These are phyloP conservation scores for Otolemur garnettii DNA, from an alignment of 2,113 vertebrate genomes.

Conservation along the genomic window DNA sequence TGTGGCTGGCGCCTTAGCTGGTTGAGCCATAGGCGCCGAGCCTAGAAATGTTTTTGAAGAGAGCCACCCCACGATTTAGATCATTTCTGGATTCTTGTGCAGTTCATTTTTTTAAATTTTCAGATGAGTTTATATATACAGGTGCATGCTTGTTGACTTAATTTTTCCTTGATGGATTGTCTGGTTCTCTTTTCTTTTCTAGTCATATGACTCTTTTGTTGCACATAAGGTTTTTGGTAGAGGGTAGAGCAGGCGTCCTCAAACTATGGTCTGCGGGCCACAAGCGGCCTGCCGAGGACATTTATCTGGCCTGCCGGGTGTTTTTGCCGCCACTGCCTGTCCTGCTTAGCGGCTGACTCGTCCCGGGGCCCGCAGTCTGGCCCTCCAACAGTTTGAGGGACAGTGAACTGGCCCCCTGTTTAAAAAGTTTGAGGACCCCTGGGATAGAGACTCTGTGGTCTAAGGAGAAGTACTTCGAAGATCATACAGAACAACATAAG, in stretches of 20 bases:
- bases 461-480: background rate
- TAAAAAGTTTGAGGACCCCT: too few relatives aligned
- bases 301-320: too few relatives aligned
- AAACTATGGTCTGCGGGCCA: too few relatives aligned
- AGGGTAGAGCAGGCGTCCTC: background rate
- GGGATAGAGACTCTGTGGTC: background rate
- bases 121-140: background rate
- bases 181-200: conserved; percentile 9
- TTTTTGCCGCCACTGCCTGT: too few relatives aligned
- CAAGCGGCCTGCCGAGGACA: too few relatives aligned
- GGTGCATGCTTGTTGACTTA: background rate
- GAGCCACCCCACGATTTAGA: background rate
- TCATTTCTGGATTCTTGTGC: conserved; percentile 23
- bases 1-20: too few relatives aligned
- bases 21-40: too few relatives aligned
- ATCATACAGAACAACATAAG: background rate
- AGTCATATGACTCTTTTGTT: background rate
- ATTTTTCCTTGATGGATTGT: conserved; percentile 1
- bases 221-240: conserved; percentile 5
- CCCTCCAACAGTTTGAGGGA: too few relatives aligned
- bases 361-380: too few relatives aligned
- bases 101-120: background rate
- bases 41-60: conserved; percentile 22
- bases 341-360: too few relatives aligned
- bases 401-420: too few relatives aligned